A percentile compares a stretch with the other conserved stretches of the same genome.
Conservation (phyloP, 2,888 invertebrate species). For the Lampropteryx suffumata region DNA sequence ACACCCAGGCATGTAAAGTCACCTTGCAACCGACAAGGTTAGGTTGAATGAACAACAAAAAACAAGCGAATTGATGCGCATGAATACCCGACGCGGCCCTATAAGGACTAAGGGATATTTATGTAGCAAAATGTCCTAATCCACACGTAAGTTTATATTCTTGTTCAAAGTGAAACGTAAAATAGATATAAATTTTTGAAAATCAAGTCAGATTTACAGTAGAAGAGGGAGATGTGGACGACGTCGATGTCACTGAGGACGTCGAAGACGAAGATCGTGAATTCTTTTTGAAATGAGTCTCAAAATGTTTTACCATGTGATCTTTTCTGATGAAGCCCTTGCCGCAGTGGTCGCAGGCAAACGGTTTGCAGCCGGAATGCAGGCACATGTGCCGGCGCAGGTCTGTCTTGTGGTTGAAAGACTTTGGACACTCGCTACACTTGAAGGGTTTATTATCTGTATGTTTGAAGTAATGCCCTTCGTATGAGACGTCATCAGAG, state of each 20-base stretch:
- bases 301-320: conserved; percentile 94
- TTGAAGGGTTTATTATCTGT: conserved; percentile 93
- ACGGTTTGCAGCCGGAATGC: conserved; percentile 93
- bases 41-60: conserved; percentile 77
- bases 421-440: conserved; percentile 92
- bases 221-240: conserved; percentile 43
- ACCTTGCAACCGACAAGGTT: conserved; percentile 79
- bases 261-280: conserved; percentile 58
- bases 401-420: conserved; percentile 96
- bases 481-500: conserved; percentile 86
- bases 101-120: conserved; percentile 24
- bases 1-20: conserved; percentile 78
- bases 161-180: conserved; percentile 22
- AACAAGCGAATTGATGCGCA: conserved; percentile 61
- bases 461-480: conserved; percentile 90
- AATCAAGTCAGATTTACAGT: conserved; percentile 33
- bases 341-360: conserved; percentile 90
- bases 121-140: conserved; percentile 26
- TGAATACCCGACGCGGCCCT: conserved; percentile 28
- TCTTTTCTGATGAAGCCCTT: conserved; percentile 96
- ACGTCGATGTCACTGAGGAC: conserved; percentile 47
- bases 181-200: conserved; percentile 6
- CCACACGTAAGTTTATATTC: conserved; percentile 21
- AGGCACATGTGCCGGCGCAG: conserved; percentile 92
- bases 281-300: conserved; percentile 88